Evolutionary conservation across 1,140 invertebrate genomes (phyloP).

Genomic region (Araneus ventricosus): DNA sequence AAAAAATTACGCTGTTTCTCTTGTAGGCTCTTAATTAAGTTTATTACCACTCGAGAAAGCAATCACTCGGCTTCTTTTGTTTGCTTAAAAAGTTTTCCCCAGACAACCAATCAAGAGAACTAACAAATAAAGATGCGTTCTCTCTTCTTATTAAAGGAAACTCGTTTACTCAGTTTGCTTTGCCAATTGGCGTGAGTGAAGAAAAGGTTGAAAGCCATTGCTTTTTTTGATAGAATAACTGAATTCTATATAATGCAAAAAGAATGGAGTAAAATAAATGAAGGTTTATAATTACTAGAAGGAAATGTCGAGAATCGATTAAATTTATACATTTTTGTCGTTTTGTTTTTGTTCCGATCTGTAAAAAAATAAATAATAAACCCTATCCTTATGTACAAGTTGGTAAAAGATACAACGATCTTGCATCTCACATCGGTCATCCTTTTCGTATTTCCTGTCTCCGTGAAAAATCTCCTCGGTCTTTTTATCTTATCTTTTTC

Average conservation of each 20-base stretch:
- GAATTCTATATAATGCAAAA: background rate
- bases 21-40: background rate
- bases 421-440: too few species aligned
- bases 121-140: background rate
- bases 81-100: background rate
- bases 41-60: background rate
- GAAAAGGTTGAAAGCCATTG: background rate
- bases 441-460: background rate
- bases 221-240: background rate
- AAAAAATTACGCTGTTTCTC: too few species aligned
- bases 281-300: too few species aligned
- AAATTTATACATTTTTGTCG: too few species aligned
- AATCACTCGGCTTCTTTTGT: background rate
- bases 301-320: too few species aligned
- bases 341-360: too few species aligned
- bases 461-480: background rate
- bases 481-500: background rate
- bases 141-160: background rate
- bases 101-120: background rate
- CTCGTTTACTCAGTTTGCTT: background rate
- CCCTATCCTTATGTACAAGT: too few species aligned
- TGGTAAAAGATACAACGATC: too few species aligned
- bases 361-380: too few species aligned
- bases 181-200: background rate
- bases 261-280: background rate